A percentile compares a stretch with the other conserved stretches of the same genome.
phyloP scores from a whole-genome alignment of 2,797 vertebrate species.

The Ciconia nigra region DNA sequence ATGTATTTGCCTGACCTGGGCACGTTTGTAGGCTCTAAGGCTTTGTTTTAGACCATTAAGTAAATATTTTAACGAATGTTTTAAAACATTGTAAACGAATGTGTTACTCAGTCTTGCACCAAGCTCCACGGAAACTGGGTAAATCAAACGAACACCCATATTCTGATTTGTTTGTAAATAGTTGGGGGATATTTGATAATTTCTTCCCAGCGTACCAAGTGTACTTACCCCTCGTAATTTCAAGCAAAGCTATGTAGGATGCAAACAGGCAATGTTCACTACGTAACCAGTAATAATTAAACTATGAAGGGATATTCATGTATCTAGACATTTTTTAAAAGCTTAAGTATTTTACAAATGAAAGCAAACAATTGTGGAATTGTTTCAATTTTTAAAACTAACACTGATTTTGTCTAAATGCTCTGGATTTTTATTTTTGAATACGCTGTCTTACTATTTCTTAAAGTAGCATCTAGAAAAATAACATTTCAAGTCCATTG shows the following conservation, averaged over 20 bases:
- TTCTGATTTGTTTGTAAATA: not conserved
- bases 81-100: not conserved
- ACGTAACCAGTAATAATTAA: not conserved
- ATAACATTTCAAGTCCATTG: not conserved
- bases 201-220: not conserved
- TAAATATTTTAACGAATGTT: slow-evolving; percentile 48
- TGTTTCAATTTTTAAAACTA: not conserved
- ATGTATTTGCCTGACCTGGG: not conserved
- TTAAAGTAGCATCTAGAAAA: not conserved
- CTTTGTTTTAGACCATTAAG: not conserved
- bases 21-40: not conserved
- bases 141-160: not conserved
- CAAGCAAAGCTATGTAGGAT: not conserved
- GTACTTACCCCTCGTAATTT: not conserved
- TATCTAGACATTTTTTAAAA: not conserved
- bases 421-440: not conserved
- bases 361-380: not conserved
- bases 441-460: not conserved
- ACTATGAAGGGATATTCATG: not conserved
- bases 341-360: not conserved
- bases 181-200: not conserved
- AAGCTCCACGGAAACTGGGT: not conserved
- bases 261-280: not conserved
- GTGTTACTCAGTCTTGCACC: not conserved
- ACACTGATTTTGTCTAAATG: not conserved